Evolutionary conservation across 2,797 vertebrate species (phyloP).

Genomic region (Myripristis jacobus): DNA sequence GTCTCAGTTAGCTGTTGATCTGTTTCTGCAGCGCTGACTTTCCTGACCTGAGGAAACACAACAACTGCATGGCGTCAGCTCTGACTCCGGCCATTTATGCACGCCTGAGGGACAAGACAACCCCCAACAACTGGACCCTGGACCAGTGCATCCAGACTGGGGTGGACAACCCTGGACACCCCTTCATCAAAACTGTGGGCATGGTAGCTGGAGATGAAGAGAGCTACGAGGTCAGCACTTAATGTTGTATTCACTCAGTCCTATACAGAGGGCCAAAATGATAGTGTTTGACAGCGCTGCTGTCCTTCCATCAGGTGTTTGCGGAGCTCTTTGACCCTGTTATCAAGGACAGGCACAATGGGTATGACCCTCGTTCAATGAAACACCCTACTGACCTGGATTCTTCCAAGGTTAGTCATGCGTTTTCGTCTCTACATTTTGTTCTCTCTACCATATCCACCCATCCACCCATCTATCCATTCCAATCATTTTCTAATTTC

Average conservation of each 20-base stretch:
- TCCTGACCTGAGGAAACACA: conserved; percentile 94
- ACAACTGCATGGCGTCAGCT: conserved; percentile 93
- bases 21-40: conserved; percentile 88
- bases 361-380: conserved; percentile 91
- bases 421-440: neutral
- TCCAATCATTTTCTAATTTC: neutral
- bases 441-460: neutral
- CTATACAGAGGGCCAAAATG: neutral
- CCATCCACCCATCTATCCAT: neutral
- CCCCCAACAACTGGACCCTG: conserved; percentile 90
- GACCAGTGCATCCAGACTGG: conserved; percentile 97
- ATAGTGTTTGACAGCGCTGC: conserved; percentile 64
- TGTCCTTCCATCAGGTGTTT: conserved; percentile 84
- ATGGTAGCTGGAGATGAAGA: conserved; percentile 95
- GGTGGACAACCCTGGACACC: conserved; percentile 96
- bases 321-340: conserved; percentile 92
- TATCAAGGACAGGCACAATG: conserved; percentile 91
- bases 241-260: too few species aligned
- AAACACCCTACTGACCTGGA: conserved; percentile 93
- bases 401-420: conserved; percentile 87
- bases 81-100: conserved; percentile 90
- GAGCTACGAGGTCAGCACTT: conserved; percentile 87
- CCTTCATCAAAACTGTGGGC: conserved; percentile 97
- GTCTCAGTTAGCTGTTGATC: too few species aligned
- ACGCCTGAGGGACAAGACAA: conserved; percentile 88